phyloP scores from a whole-genome alignment of 2,888 invertebrate species.

The Abrostola triplasia region DNA sequence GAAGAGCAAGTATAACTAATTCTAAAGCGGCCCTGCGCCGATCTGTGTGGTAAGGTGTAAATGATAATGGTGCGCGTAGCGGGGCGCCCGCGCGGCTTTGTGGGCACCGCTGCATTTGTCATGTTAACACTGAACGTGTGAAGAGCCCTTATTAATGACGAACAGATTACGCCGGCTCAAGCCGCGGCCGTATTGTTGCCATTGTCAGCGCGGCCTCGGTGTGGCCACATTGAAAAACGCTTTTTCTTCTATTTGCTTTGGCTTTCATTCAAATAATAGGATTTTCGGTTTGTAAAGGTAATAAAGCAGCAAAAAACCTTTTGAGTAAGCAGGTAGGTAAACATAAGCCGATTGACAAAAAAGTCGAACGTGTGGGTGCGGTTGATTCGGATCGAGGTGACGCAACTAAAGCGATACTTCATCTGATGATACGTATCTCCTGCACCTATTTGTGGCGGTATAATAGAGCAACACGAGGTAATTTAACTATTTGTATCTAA shows the following conservation, averaged over 20 bases:
- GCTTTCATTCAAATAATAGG: slow-evolving; percentile 71
- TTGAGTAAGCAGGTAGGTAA: slow-evolving; percentile 57
- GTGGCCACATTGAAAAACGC: slow-evolving; percentile 68
- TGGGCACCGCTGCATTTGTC: slow-evolving; percentile 80
- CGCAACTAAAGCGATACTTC: slow-evolving; percentile 35
- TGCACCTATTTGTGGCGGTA: slow-evolving; percentile 17
- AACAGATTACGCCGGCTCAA: slow-evolving; percentile 78
- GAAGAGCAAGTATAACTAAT: slow-evolving; percentile 36
- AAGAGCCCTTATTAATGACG: slow-evolving; percentile 86
- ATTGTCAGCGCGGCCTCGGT: slow-evolving; percentile 66
- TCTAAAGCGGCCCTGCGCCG: slow-evolving; percentile 35
- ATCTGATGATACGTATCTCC: slow-evolving; percentile 19
- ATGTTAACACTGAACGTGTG: slow-evolving; percentile 86
- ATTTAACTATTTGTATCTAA: slow-evolving; percentile 69
- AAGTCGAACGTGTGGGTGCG: slow-evolving; percentile 39
- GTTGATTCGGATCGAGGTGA: slow-evolving; percentile 29
- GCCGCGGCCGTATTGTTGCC: slow-evolving; percentile 70
- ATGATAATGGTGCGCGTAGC: slow-evolving; percentile 68
- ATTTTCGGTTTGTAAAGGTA: slow-evolving; percentile 63
- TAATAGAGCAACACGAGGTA: slow-evolving; percentile 37
- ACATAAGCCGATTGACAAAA: slow-evolving; percentile 42
- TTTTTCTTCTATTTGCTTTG: slow-evolving; percentile 72
- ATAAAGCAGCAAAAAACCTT: slow-evolving; percentile 55
- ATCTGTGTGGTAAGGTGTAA: slow-evolving; percentile 69
- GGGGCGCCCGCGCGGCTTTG: slow-evolving; percentile 74